Evolutionary conservation across 2,888 invertebrate species (phyloP).

Genomic region (Lypha dubia): DNA sequence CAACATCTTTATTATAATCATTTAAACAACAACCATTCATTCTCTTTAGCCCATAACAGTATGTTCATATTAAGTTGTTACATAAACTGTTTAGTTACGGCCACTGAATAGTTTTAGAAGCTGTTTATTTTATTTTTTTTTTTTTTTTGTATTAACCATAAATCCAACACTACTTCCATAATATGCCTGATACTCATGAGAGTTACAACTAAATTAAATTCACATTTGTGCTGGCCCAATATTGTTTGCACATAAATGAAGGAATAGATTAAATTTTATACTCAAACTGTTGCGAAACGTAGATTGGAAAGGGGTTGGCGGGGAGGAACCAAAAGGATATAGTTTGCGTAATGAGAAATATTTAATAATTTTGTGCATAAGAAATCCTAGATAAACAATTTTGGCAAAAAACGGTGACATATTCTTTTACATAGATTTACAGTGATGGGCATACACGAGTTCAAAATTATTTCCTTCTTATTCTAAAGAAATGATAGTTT

Average conservation of each 20-base stretch:
- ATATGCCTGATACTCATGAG: conserved; percentile 54
- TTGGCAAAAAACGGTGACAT: conserved; percentile 17
- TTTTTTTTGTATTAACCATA: conserved; percentile 42
- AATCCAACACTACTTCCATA: conserved; percentile 35
- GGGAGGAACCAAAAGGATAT: not conserved
- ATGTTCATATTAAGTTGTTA: conserved; percentile 17
- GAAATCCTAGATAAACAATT: conserved; percentile 73
- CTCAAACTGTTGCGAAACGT: conserved; percentile 31
- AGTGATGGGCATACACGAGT: not conserved
- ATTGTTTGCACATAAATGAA: conserved; percentile 64
- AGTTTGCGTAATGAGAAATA: conserved; percentile 74
- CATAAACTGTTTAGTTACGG: not conserved
- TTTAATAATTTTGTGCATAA: conserved; percentile 76
- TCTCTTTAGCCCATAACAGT: conserved; percentile 52
- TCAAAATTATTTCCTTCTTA: not conserved
- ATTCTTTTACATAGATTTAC: not conserved
- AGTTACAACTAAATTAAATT: conserved; percentile 80
- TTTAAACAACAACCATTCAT: conserved; percentile 52
- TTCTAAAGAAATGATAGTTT: too few relatives aligned
- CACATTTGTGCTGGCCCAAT: conserved; percentile 73
- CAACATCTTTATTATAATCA: conserved; percentile 44
- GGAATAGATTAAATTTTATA: conserved; percentile 71
- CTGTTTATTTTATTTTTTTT: conserved; percentile 48
- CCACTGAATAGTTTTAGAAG: conserved; percentile 75
- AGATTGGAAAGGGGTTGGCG: conserved; percentile 26